phyloP scores from a whole-genome alignment of 2,797 vertebrate genomes.

The Pogoniulus pusillus region DNA sequence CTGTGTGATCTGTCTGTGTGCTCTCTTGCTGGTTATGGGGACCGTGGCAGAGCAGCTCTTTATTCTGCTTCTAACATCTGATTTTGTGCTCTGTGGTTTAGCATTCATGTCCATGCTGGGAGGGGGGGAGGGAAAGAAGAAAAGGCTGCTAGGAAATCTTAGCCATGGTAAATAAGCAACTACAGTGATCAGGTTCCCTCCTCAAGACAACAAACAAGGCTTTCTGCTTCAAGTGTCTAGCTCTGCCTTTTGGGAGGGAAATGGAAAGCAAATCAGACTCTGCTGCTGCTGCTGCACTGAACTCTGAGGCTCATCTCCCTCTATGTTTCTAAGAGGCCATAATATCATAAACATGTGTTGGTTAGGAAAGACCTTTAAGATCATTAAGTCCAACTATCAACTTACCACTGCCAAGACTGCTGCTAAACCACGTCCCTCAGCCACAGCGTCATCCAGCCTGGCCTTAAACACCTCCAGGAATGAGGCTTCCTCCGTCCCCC shows the following conservation, averaged over 20 bases:
- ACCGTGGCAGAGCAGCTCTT: not conserved
- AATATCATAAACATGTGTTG: not conserved
- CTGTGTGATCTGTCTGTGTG: not conserved
- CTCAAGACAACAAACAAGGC: not conserved
- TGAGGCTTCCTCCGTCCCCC: no score
- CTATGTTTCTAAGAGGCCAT: not conserved
- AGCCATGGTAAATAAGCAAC: not conserved
- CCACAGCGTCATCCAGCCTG: no score
- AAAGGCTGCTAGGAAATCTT: not conserved
- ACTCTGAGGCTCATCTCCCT: not conserved
- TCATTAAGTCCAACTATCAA: no score
- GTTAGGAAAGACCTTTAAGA: not conserved
- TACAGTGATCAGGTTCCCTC: not conserved
- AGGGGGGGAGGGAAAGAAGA: rapidly evolving
- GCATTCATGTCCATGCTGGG: not conserved
- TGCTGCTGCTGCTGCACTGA: not conserved
- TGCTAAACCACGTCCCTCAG: no score
- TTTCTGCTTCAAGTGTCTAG: not conserved
- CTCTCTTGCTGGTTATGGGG: not conserved
- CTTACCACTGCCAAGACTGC: no score
- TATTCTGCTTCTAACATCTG: not conserved
- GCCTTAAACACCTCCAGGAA: no score
- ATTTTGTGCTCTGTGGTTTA: not conserved
- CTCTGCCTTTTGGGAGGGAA: not conserved
- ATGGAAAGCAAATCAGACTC: not conserved